Conservation (phyloP, 2,113 vertebrate genomes). For the Burhinus oedicnemus region DNA sequence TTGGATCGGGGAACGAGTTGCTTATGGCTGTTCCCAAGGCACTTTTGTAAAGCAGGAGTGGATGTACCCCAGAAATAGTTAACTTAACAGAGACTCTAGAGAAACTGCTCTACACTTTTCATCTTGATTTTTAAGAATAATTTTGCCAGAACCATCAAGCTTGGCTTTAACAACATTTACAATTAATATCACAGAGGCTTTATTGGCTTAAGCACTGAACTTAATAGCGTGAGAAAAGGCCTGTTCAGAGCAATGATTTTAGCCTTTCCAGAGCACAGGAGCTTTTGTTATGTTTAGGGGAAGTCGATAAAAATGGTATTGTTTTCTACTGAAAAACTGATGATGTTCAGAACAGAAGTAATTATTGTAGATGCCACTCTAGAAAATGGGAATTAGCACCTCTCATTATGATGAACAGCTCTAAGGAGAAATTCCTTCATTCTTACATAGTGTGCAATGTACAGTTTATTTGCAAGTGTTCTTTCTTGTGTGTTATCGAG, state of each 20-base stretch:
- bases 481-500: background rate
- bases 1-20: background rate
- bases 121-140: background rate
- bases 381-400: background rate
- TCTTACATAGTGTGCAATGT: background rate
- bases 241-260: background rate
- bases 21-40: background rate
- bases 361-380: background rate
- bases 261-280: background rate
- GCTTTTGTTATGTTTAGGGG: background rate
- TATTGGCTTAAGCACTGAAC: background rate
- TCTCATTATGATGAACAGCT: background rate
- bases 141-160: background rate
- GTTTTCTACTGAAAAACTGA: background rate
- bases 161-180: background rate
- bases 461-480: background rate
- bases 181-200: background rate
- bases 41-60: background rate
- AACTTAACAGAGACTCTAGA: background rate
- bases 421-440: background rate
- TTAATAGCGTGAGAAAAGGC: background rate
- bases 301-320: background rate
- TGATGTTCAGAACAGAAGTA: background rate
- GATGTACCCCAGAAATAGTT: background rate
- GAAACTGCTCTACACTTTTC: background rate